Evolutionary conservation across 2,888 invertebrate species (phyloP), one percentile per base, ranked within the genome.

Genomic region (Steinernema scapterisci): DNA sequence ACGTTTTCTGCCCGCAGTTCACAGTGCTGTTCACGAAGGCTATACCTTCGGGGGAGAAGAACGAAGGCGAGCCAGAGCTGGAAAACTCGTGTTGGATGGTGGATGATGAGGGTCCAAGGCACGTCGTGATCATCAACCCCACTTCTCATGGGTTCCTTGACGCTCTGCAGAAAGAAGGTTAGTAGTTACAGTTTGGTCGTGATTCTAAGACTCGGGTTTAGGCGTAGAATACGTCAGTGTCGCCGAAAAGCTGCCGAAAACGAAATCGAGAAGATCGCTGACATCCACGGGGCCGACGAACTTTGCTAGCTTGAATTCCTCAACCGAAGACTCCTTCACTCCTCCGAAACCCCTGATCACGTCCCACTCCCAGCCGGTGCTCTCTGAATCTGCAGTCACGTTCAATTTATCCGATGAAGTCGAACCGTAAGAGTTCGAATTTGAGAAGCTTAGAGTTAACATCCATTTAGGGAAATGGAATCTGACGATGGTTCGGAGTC

Each of bases 21-120:
- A 84, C 84, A 16, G 81, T 82, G 0, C 72, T 83, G 2, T 84
- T 84, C 73, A 78, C 79, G 1, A 82, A 80, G 45, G 23, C 45
- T 23, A 71, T 44, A 27, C 71, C 45, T 16, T 16, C 63, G 19
- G 13, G 31, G 38, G 63, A 63, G 27, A 25, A 31, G 38, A 27
- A 63, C 16, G 63, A 63, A 27, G 63, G 63, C 63, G 63, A 27
- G 11, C 63, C 31, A 2, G 63, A 63, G 2, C 38, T 63, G 5
- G 63, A 63, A 16, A 63, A 63, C 31, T 63, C 63, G 6, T 63
- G 63, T 31, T 63, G 63, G 63, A 31, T 38, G 63, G 5, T 63
- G 16, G 63, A 63, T 1, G 63, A 63, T 1, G 63, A 63, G 1
- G 31, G 63, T 25, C 63, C 63, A 9, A 27, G 63, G 19, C 63